A percentile compares a stretch with the other conserved stretches of the same genome.
phyloP scores from a whole-genome alignment of 2,113 vertebrate species.

The Phalacrocorax aristotelis region DNA sequence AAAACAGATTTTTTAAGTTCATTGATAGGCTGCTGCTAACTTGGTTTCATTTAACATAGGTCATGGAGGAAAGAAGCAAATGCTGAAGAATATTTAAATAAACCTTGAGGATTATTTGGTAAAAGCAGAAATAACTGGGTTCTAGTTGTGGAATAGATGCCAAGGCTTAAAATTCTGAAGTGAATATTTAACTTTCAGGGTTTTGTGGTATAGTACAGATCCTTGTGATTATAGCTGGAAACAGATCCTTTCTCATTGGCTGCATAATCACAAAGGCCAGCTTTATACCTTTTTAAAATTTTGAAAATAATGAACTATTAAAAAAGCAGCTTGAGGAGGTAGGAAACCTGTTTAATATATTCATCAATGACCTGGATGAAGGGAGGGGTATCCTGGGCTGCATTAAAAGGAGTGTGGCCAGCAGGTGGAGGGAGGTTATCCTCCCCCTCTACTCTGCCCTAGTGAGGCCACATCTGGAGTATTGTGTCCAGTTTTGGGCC shows the following conservation, averaged over 20 bases:
- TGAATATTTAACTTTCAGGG: background rate
- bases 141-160: background rate
- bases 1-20: background rate
- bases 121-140: background rate
- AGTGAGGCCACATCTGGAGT: no score
- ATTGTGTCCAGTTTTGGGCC: no score
- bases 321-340: background rate
- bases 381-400: no score
- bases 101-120: background rate
- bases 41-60: background rate
- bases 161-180: background rate
- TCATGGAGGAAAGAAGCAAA: background rate
- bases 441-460: no score
- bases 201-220: background rate
- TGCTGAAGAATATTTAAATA: background rate
- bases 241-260: background rate
- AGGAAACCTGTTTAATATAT: no score
- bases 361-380: no score
- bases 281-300: background rate
- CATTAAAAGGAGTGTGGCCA: no score
- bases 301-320: background rate
- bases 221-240: background rate
- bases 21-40: background rate
- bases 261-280: background rate
- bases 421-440: no score